A percentile compares a stretch with the other conserved stretches of the same genome.
Conservation (phyloP, 2,113 vertebrate species). For the Corynorhinus townsendii region DNA sequence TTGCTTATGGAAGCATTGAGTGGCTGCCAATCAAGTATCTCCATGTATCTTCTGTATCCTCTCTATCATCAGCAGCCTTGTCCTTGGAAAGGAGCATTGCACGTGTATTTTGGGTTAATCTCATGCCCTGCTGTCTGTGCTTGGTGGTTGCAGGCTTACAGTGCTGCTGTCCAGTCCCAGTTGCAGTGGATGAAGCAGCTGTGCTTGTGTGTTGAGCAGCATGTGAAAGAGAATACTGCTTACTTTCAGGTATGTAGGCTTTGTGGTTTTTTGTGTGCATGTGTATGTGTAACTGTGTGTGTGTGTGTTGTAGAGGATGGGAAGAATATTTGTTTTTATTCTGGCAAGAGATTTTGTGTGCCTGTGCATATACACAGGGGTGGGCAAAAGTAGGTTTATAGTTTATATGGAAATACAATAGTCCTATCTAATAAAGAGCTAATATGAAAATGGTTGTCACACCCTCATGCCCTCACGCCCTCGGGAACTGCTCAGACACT, state of each 20-base stretch:
- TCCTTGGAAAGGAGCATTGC: neutral
- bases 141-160: conserved; percentile 87
- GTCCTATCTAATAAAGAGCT: no score
- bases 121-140: neutral
- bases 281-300: accelerated
- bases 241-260: conserved; percentile 91
- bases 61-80: neutral
- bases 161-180: conserved; percentile 93
- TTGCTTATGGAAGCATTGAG: neutral
- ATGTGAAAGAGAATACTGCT: conserved; percentile 92
- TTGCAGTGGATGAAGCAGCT: conserved; percentile 97
- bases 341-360: neutral
- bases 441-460: no score
- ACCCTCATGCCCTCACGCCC: no score
- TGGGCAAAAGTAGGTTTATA: no score
- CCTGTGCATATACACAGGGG: no score
- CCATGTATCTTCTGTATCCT: neutral
- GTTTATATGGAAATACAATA: no score
- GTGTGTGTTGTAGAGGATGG: neutral
- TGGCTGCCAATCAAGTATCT: neutral
- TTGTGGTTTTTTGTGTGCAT: neutral
- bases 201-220: conserved; percentile 94
- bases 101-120: neutral
- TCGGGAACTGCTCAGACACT: no score
- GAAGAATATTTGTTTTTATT: neutral